These are phyloP conservation scores for Mus pahari DNA, from an alignment of 2,113 vertebrate genomes.

Conservation along the genomic window DNA sequence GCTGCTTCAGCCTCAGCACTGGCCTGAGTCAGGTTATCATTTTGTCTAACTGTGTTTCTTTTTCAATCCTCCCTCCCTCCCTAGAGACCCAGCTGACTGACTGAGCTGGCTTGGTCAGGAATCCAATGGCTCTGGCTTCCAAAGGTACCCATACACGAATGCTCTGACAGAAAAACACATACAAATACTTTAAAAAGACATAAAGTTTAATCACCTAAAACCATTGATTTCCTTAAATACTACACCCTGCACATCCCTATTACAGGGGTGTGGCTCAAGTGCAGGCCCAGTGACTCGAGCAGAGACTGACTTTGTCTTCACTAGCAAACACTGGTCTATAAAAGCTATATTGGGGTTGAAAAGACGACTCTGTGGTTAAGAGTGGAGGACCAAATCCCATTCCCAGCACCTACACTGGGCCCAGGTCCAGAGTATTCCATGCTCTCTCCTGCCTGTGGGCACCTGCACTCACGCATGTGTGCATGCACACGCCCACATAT, in stretches of 20 bases:
- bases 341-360: background rate
- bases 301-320: background rate
- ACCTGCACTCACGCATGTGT: background rate
- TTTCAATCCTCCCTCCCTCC: no score
- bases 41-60: no score
- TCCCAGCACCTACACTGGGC: background rate
- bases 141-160: background rate
- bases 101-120: no score
- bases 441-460: background rate
- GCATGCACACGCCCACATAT: background rate
- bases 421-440: background rate
- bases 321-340: background rate
- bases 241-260: background rate
- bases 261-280: background rate
- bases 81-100: no score
- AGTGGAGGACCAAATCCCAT: background rate
- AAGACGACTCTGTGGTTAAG: background rate
- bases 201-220: background rate
- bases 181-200: background rate
- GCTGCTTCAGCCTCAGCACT: no score
- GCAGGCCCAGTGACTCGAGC: background rate
- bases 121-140: background rate
- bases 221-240: background rate
- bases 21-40: no score
- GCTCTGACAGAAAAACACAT: background rate